Base-by-base conservation (phyloP, 2,113 vertebrate species). In the Orycteropus afer region DNA sequence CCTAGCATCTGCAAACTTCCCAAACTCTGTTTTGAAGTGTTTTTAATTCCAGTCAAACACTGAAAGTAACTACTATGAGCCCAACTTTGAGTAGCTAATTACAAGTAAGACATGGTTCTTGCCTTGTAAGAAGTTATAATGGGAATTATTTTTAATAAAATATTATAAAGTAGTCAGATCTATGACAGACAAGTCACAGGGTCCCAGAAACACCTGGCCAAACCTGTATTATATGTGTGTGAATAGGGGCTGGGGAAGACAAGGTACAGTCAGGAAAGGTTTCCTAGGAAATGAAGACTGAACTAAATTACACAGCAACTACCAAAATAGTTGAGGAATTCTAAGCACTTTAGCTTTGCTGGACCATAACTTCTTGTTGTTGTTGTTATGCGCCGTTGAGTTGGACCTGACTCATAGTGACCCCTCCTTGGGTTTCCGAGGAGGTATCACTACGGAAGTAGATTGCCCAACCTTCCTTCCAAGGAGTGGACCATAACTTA, bases 271-370 rank as follows among this genome's bases (percentile, higher is more conserved):
- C 29, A 53, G 77, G 49, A 61, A 93, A 87, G n/a, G 18, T 45
- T 74, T 80, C 45, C 37, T 34, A 69, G 53, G 42, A 69, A 67
- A 83, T 71, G 51, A 77, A 91, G 82, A 83, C 29, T 63, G 23
- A 87, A 25, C 40, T 80, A 77, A 90, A 80, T 93, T 76, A 81
- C 65, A 93, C 4, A 77, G 57, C 91, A 88, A 84, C 32, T 29
- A 71, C 49, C 91, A 86, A 77, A 86, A 42, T 18, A 69, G 13
- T 18, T n/a, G 37, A 87, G 59, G 69, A 51, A 47, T 47, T 82
- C 76, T 81, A 73, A 73, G 40, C 59, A 53, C 40, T 34, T 91
- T 77, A 76, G 69, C 59, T 32, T 86, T 49, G 34, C 47, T 18
- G 12, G 22, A 69, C 23, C 73, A 94, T 23, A 89, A 85, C n/a